Base-by-base conservation (phyloP, 1,140 invertebrate species). In the Cylas formicarius region DNA sequence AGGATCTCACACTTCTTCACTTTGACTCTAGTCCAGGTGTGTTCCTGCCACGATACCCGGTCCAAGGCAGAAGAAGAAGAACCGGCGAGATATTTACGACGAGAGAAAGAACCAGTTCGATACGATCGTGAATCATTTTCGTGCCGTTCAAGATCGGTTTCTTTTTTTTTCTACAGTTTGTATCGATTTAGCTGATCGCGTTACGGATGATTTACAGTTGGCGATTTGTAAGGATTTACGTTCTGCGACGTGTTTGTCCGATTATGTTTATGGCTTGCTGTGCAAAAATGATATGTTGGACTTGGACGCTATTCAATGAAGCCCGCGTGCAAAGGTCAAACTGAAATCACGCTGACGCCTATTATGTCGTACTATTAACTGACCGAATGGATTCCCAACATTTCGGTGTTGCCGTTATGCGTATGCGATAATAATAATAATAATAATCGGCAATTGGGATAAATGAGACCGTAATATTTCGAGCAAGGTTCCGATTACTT, bases 151-250 rank as follows among this genome's bases (percentile, higher is more conserved):
- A n/a, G 29, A 43, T 13, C 43, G 35, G 43, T 38, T 37, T 45
- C 35, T 45, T 45, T 44, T 45, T 45, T 38, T n/a, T n/a, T n/a
- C n/a, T n/a, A n/a, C n/a, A n/a, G n/a, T n/a, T n/a, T n/a, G 33
- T 31, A 21, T 45, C 34, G 34, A 36, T 36, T 19, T 36, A 23
- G 35, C 38, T 35, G 44, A 39, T 39, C 44, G 35, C 28, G 14
- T 46, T 46, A 19, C 20, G 35, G 35, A 29, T 56, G 53, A 56
- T 56, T 53, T 52, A 56, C 31, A 35, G 35, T 45, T 35, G 47
- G 53, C 39, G 50, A 56, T 56, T 50, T 50, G 53, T 56, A 47
- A 50, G 46, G 53, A 56, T 56, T 56, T 56, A 56, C 44, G 44
- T 44, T 46, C 50, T 45, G 44, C 39, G 48, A 54, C 50, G 40